Evolutionary conservation across 2,113 vertebrate species (phyloP).

Genomic region (Rhinopomastus cyanomelas): DNA sequence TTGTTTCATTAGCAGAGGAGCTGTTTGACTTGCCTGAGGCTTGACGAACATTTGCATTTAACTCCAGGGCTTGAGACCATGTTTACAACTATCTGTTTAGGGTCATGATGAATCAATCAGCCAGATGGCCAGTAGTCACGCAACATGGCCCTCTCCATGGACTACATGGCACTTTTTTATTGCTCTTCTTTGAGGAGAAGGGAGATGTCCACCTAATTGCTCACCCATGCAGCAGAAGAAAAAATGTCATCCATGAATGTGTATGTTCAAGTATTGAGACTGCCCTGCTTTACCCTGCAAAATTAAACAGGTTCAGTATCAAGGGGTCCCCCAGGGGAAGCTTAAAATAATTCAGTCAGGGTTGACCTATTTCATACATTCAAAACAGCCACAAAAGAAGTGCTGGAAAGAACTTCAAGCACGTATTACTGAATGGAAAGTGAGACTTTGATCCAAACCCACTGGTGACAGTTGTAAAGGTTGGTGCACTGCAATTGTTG

Average conservation of each 20-base stretch:
- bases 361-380: constrained; percentile 30
- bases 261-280: background rate
- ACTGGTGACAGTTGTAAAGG: background rate
- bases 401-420: background rate
- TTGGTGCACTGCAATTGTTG: background rate
- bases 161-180: background rate
- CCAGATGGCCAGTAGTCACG: constrained; percentile 25
- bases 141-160: constrained; percentile 19
- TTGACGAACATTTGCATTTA: background rate
- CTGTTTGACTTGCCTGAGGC: background rate
- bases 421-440: background rate
- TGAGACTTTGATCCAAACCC: background rate
- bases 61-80: background rate
- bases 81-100: background rate
- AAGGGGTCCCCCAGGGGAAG: constrained; percentile 3
- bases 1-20: background rate
- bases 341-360: constrained; percentile 17
- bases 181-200: background rate
- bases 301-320: constrained; percentile 43
- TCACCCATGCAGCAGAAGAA: constrained; percentile 36
- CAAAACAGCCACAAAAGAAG: background rate
- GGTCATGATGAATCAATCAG: constrained; percentile 41
- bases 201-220: constrained; percentile 31
- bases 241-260: constrained; percentile 10
- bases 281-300: constrained; percentile 4